A percentile compares a stretch with the other conserved stretches of the same genome.
phyloP scores from a whole-genome alignment of 2,888 invertebrate genomes.

The Andrena bicolor region DNA sequence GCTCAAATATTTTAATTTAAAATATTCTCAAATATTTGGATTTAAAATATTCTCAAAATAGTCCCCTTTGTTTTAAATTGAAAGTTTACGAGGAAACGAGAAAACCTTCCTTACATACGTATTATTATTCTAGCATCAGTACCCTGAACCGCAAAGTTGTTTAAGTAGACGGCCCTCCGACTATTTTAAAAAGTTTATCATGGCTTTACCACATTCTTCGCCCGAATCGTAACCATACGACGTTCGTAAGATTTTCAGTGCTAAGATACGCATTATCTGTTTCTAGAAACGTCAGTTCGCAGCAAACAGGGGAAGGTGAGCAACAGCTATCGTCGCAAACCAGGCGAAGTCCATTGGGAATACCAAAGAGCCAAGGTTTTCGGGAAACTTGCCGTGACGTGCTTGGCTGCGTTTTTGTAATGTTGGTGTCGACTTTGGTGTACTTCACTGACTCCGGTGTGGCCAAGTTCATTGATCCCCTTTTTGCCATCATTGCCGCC shows the following conservation, averaged over 20 bases:
- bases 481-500: conserved; percentile 91
- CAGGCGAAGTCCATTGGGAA: conserved; percentile 76
- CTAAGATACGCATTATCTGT: conserved; percentile 7
- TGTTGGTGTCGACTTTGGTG: conserved; percentile 88
- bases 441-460: conserved; percentile 87
- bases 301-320: conserved; percentile 85
- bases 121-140: too few species aligned
- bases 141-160: too few species aligned
- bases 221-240: not conserved
- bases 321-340: conserved; percentile 76
- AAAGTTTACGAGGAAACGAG: too few species aligned
- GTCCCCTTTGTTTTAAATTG: too few species aligned
- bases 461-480: conserved; percentile 91
- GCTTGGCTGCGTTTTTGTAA: conserved; percentile 91
- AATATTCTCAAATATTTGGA: too few species aligned
- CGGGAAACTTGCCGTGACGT: conserved; percentile 88
- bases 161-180: not conserved
- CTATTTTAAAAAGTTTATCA: not conserved
- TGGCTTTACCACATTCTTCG: not conserved
- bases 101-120: too few species aligned
- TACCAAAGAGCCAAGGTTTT: conserved; percentile 86
- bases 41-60: too few species aligned
- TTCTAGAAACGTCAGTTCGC: conserved; percentile 78
- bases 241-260: not conserved
- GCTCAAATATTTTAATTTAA: too few species aligned